phyloP scores from a whole-genome alignment of 2,113 vertebrate species.

The Orientallactaga bullata region DNA sequence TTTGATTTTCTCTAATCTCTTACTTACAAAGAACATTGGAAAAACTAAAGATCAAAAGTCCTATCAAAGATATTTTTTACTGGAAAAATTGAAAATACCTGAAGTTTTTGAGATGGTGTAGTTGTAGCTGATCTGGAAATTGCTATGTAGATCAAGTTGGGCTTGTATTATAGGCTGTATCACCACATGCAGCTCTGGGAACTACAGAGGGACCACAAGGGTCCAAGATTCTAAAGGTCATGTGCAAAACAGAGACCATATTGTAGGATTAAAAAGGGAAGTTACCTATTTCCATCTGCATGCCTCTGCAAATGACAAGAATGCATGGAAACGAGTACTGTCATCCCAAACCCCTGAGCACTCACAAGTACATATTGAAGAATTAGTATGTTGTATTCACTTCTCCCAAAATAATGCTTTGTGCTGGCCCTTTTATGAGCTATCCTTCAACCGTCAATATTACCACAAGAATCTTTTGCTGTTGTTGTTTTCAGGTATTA shows the following conservation, averaged over 20 bases:
- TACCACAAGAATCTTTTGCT: no score
- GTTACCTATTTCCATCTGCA: background rate
- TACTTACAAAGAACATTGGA: background rate
- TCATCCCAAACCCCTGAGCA: background rate
- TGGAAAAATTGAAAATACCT: background rate
- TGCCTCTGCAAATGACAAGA: background rate
- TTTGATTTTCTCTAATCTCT: background rate
- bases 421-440: fast-evolving
- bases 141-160: background rate
- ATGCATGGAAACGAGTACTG: background rate
- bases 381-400: background rate
- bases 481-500: background rate
- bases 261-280: background rate
- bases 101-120: background rate
- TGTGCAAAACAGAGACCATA: background rate
- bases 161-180: no score
- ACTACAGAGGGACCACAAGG: background rate
- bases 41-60: background rate
- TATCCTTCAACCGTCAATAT: background rate
- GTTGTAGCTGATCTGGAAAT: no score
- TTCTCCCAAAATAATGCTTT: background rate
- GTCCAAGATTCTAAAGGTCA: background rate
- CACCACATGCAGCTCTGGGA: no score
- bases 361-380: background rate
- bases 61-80: background rate